These are phyloP conservation scores for Mythimna vitellina DNA, from an alignment of 2,888 invertebrate genomes.

Conservation along the genomic window DNA sequence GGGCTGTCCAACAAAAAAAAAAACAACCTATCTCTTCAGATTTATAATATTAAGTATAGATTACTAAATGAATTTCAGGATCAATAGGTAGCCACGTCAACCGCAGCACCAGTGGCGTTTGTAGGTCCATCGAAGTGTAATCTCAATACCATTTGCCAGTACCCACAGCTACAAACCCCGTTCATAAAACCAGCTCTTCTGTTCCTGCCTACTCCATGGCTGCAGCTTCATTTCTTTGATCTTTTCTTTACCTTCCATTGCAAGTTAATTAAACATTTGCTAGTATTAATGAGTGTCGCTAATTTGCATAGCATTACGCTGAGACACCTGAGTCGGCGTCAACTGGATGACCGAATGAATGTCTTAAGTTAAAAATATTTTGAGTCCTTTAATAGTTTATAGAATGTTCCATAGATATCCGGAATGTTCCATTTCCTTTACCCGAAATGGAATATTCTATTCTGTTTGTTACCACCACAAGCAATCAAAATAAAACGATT, in stretches of 20 bases:
- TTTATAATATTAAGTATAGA: no score
- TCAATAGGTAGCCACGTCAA: no score
- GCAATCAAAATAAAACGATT: neutral
- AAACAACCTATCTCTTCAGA: no score
- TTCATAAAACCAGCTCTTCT: neutral
- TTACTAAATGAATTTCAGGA: no score
- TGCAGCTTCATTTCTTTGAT: constrained; percentile 13
- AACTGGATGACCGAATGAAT: constrained; percentile 6
- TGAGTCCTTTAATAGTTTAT: neutral
- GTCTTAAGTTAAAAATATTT: constrained; percentile 13
- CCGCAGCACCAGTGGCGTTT: no score
- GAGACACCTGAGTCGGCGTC: constrained; percentile 15
- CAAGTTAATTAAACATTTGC: constrained; percentile 57
- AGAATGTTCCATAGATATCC: no score
- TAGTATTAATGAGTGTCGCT: constrained; percentile 54
- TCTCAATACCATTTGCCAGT: neutral
- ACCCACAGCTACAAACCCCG: neutral
- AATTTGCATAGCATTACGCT: constrained; percentile 47
- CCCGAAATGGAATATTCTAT: neutral
- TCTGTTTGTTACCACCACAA: neutral
- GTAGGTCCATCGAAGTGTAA: no score
- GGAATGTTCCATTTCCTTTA: no score
- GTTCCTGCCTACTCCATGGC: neutral
- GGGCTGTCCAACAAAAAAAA: no score
- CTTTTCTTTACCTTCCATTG: constrained; percentile 10